Base-by-base conservation (phyloP, 2,797 vertebrate species). In the Anguilla obscura region DNA sequence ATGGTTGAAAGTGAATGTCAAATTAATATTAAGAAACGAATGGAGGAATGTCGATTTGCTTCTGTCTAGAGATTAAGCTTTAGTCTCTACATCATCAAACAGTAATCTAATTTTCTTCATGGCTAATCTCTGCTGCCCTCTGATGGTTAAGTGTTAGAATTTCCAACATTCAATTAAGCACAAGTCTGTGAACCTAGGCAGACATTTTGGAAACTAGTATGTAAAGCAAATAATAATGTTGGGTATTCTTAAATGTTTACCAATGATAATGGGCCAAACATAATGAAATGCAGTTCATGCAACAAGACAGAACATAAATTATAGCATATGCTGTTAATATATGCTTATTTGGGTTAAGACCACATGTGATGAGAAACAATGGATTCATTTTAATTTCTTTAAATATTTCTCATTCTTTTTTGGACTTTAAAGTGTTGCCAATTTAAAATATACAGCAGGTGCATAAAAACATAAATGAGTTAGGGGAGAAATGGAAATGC, bases 101-200 rank as follows among this genome's bases (percentile, higher is more conserved):
- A 58, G 16, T 58, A 58, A 18, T 16, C 16, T 14, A 2, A 76
- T 40, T 1, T 14, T 76, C 10, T n/a, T 40, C 74, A 76, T 40
- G 7, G 74, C 74, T 36, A 76, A 36, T 36, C 88, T 91, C 86
- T 93, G 87, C 92, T 92, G 91, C 90, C 6, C 10, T 80, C 93
- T 91, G 87, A 89, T 92, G 93, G 93, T 74, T 12, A 30, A 16
- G 56, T 40, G 16, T 33, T 36, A 36, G 14, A 76, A 45, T 36
- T 74, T 74, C 1, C 36, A 36, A 58, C 56, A 16, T 40, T 40
- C n/a, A 27, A 33, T 71, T 71, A n/a, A 66, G 21, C 60, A n/a
- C 21, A n/a, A 4, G 5, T 66, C n/a, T 66, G 60, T 66, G 60
- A 3, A 2, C 16, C 16, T 0, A 60, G 18, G 58, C 5, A 16